phyloP scores from a whole-genome alignment of 2,113 vertebrate genomes.

The Corythoichthys intestinalis region DNA sequence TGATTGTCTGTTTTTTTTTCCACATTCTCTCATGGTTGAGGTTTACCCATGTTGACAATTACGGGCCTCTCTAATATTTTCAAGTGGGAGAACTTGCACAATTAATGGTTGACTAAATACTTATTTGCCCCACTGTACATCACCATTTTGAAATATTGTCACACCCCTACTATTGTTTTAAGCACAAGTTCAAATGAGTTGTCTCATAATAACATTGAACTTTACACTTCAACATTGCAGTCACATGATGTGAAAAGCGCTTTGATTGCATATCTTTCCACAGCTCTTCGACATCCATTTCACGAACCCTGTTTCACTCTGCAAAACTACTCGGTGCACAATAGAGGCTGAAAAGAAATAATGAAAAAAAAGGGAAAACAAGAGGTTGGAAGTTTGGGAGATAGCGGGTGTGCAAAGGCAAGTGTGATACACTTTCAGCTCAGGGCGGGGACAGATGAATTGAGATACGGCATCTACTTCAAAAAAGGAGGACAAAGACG shows the following conservation, averaged over 20 bases:
- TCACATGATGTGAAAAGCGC: not conserved
- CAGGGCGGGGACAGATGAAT: constrained; percentile 38
- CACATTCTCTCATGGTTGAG: too few species aligned
- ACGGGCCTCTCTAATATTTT: too few species aligned
- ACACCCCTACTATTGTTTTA: constrained; percentile 4
- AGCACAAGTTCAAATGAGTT: constrained; percentile 2
- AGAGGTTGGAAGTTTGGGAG: constrained; percentile 11
- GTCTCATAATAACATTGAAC: constrained; percentile 15
- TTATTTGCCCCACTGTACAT: too few species aligned
- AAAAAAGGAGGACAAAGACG: constrained; percentile 18
- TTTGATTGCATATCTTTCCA: constrained; percentile 36
- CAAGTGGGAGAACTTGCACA: too few species aligned
- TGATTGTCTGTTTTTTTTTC: too few species aligned
- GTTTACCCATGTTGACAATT: too few species aligned
- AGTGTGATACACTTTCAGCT: constrained; percentile 30
- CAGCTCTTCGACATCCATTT: constrained; percentile 44
- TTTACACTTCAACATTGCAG: constrained; percentile 10
- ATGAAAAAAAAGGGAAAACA: constrained; percentile 19
- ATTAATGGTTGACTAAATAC: too few species aligned
- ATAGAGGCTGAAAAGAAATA: constrained; percentile 22
- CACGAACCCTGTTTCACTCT: constrained; percentile 29
- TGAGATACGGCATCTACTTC: constrained; percentile 32
- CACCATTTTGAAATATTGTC: too few species aligned
- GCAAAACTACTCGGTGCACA: constrained; percentile 23
- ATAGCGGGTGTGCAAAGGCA: constrained; percentile 21